Percentiles rank a stretch among this genome's conserved stretches.
Conservation (phyloP, 2,888 invertebrate species). For the Sphaerophoria rueppellii region DNA sequence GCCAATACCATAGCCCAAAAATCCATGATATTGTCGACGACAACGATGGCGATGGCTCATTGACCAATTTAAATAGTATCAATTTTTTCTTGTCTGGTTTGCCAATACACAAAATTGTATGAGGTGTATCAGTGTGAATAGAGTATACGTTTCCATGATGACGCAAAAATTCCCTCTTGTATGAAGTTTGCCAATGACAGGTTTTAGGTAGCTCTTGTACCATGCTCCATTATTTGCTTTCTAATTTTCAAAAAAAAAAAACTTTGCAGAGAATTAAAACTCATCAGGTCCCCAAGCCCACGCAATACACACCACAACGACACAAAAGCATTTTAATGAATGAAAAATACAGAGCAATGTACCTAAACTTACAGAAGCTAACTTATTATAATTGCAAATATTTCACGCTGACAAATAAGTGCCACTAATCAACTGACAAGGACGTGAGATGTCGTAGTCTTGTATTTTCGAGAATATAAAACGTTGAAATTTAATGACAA, state of each 20-base stretch:
- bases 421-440: constrained; percentile 43
- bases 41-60: neutral
- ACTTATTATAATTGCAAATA: constrained; percentile 46
- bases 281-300: neutral
- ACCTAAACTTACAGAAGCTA: constrained; percentile 2
- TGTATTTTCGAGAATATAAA: neutral
- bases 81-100: neutral
- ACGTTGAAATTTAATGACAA: neutral
- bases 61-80: neutral
- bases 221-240: neutral
- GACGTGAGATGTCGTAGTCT: neutral
- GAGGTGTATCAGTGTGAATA: neutral
- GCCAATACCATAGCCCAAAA: neutral
- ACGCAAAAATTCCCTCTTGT: neutral
- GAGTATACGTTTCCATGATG: constrained; percentile 1
- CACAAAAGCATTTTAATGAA: neutral
- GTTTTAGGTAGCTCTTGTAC: neutral
- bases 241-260: constrained; percentile 8
- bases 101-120: neutral
- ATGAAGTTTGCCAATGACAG: neutral
- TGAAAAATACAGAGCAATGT: neutral
- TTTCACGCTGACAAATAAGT: constrained; percentile 36
- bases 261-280: neutral
- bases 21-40: neutral
- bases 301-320: neutral